phyloP scores from a whole-genome alignment of 2,888 invertebrate species.

The Folsomia manolachei region DNA sequence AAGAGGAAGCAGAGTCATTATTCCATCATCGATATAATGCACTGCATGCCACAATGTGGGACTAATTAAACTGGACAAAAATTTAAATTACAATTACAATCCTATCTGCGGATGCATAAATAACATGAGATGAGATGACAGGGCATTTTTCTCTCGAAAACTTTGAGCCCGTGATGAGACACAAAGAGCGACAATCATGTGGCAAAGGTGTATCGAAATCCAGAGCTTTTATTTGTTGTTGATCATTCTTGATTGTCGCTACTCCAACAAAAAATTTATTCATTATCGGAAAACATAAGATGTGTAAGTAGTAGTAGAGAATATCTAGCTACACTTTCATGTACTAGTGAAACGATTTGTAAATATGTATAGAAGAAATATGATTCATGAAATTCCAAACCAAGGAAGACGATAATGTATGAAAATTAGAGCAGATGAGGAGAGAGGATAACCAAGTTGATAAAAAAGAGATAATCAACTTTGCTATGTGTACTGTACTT shows the following conservation, averaged over 20 bases:
- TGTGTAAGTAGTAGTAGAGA: background rate
- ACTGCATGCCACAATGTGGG: constrained; percentile 29
- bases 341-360: background rate
- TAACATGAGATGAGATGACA: constrained; percentile 31
- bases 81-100: constrained; percentile 44
- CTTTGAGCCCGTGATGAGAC: background rate
- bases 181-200: too few species aligned
- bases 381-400: too few species aligned
- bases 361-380: too few species aligned
- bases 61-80: constrained; percentile 46
- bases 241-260: background rate
- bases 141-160: constrained; percentile 24
- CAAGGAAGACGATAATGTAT: too few species aligned
- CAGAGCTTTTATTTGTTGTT: background rate
- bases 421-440: background rate
- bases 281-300: background rate
- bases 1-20: constrained; percentile 14
- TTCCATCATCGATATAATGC: background rate
- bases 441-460: background rate
- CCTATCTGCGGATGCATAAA: constrained; percentile 20
- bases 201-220: background rate
- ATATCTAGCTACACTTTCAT: too few species aligned
- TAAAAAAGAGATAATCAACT: background rate
- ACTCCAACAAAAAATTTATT: background rate
- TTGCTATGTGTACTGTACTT: background rate